Evolutionary conservation across 1,140 invertebrate species (phyloP), one percentile per base, ranked within the genome.

Genomic region (Scylla paramamosain): DNA sequence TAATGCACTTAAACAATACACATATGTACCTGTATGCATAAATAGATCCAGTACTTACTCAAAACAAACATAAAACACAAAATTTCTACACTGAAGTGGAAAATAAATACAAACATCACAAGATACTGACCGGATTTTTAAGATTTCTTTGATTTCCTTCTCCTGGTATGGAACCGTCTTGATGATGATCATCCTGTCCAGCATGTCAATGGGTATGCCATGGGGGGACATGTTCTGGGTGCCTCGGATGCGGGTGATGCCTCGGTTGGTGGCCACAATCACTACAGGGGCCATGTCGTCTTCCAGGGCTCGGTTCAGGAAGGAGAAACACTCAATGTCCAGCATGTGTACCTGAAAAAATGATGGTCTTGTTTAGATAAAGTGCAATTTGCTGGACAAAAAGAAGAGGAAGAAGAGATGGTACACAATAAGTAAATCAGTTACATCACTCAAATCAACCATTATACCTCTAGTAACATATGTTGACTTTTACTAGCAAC

Each of bases 251-350:
- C 98, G 98, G 0, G 99, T 99, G 84, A 99, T 99, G 92, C 99
- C 99, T 12, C 96, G 98, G 97, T 99, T 99, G n/a, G 99, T 99
- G 0, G 99, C 99, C 98, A 99, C 99, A 12, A 99, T 99, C 3
- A 99, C 98, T 39, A 99, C 98, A 0, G 99, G 99, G 0, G 99
- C 98, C 98, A 99, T 99, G 96, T 99, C 99, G 96, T 98, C 98
- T 97, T 99, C 99, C 32, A 99, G 97, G 0, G 99, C 99, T 87
- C 99, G 98, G 97, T 99, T 99, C 0, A 99, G 97, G 97, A 99
- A 99, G 0, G 99, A 99, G 97, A 99, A 99, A 97, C 99, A 99
- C 97, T 99, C 99, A 90, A 99, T 99, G 96, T 99, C 99, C 95
- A 99, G 97, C 99, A 99, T 99, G 96, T 99, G 99, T 0, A 99